phyloP scores from a whole-genome alignment of 2,888 invertebrate species.

The Pasiphila rectangulata region DNA sequence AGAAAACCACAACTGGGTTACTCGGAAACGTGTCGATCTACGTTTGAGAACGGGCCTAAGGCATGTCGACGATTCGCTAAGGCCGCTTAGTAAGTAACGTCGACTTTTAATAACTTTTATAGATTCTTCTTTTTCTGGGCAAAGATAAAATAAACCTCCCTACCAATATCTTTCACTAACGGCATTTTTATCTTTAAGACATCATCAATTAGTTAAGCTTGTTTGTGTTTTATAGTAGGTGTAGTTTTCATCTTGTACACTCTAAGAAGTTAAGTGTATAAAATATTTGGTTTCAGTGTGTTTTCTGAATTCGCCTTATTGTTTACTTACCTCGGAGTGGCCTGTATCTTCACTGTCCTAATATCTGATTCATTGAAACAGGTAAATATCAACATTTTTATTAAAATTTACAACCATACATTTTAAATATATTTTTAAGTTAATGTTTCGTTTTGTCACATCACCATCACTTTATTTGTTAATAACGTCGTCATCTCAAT shows the following conservation, averaged over 20 bases:
- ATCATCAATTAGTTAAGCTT: no score
- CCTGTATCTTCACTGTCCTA: conserved; percentile 89
- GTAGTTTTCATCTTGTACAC: no score
- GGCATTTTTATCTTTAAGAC: no score
- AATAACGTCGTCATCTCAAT: no score
- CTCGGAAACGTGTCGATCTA: conserved; percentile 81
- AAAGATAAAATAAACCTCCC: no score
- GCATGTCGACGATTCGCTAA: conserved; percentile 65
- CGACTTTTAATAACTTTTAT: neutral
- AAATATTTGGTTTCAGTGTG: conserved; percentile 43
- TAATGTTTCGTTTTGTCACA: no score
- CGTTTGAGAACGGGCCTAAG: conserved; percentile 81
- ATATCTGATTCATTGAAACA: conserved; percentile 85
- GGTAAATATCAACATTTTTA: conserved; percentile 71
- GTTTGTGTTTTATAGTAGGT: no score
- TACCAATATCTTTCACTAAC: no score
- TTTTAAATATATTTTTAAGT: no score
- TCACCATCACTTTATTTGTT: no score
- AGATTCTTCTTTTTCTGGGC: no score
- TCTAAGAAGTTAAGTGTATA: neutral
- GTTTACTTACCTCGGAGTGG: conserved; percentile 85
- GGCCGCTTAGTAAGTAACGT: conserved; percentile 67
- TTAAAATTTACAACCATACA: no score
- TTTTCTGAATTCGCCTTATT: conserved; percentile 84
- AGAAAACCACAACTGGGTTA: conserved; percentile 77